Percentiles rank a stretch among this genome's conserved stretches.
These are phyloP conservation scores for Oncopodura yosiiana DNA, from an alignment of 1,140 invertebrate genomes.

Conservation along the genomic window DNA sequence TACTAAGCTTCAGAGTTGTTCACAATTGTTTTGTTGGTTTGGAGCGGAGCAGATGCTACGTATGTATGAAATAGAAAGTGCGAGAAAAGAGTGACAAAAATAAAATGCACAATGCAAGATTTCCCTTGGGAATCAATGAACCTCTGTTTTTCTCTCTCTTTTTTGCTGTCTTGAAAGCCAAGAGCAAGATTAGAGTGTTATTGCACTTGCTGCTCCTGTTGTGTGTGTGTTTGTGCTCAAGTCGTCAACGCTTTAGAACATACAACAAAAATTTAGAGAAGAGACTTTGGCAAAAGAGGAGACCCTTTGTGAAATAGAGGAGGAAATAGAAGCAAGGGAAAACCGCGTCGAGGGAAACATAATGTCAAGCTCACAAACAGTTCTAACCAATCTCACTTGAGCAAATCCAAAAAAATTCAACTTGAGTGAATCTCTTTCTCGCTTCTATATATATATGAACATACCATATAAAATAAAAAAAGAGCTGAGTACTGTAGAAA, in stretches of 20 bases:
- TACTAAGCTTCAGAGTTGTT: too few relatives aligned
- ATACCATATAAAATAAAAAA: not conserved
- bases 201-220: not conserved
- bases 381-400: not conserved
- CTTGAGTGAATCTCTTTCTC: not conserved
- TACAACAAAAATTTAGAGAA: not conserved
- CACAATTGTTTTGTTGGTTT: too few relatives aligned
- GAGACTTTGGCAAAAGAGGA: conserved; percentile 21
- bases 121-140: conserved; percentile 19
- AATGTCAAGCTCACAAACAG: conserved; percentile 10
- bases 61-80: too few relatives aligned
- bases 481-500: not conserved
- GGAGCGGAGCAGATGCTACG: too few relatives aligned
- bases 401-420: not conserved
- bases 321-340: too few relatives aligned
- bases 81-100: conserved; percentile 10
- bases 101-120: conserved; percentile 14
- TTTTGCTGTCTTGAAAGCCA: too few relatives aligned
- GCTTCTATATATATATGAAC: too few relatives aligned
- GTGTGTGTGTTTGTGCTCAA: not conserved
- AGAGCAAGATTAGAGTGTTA: too few relatives aligned
- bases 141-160: not conserved
- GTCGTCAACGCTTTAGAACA: too few relatives aligned
- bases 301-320: too few relatives aligned
- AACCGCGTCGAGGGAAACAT: conserved; percentile 24